Base-by-base conservation (phyloP, 2,888 invertebrate species). In the Drosophila niveifrons region DNA sequence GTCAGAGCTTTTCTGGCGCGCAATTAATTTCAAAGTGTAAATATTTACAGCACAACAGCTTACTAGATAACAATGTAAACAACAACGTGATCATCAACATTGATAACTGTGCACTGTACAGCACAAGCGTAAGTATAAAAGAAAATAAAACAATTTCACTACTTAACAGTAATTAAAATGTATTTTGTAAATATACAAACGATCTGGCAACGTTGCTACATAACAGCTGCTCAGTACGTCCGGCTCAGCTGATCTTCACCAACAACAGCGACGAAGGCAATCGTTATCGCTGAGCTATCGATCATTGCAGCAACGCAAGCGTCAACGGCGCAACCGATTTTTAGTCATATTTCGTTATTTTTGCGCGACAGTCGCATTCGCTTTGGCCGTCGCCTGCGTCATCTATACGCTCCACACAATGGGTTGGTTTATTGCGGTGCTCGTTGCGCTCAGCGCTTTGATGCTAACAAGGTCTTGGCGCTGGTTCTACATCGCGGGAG, bases 401-500 rank as follows among this genome's bases (percentile, higher is more conserved):
- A 93, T 72, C 93, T 86, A 72, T 17, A 93, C 91, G 62, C 68
- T 86, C 9, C 56, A 78, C 15, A 89, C 89, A 85, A 94, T 92
- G 91, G 92, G 92, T 81, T 92, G 92, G 91, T 66, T 95, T 90
- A 95, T 95, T 88, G 94, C 97, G 50, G 91, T 95, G 56, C 93
- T 96, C 53, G 95, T 96, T 36, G 94, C 95, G 39, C 88, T 95
- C 34, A 84, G 95, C 44, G 95, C 96, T 13, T 95, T 96, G 89
- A 91, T 96, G 58, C 93, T 95, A 57, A 95, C 95, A 18, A 96
- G 95, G 78, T 96, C 96, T 59, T 95, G 95, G 93, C 94, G 94
- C 89, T 97, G 96, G 96, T 93, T 96, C 77, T 96, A 96, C 91
- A 94, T 97, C 47, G 96, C 96, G 31, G 88, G 94, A 48, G 94